A percentile compares a stretch with the other conserved stretches of the same genome.
phyloP scores from a whole-genome alignment of 2,797 vertebrate genomes.

The Apodemus agrarius region DNA sequence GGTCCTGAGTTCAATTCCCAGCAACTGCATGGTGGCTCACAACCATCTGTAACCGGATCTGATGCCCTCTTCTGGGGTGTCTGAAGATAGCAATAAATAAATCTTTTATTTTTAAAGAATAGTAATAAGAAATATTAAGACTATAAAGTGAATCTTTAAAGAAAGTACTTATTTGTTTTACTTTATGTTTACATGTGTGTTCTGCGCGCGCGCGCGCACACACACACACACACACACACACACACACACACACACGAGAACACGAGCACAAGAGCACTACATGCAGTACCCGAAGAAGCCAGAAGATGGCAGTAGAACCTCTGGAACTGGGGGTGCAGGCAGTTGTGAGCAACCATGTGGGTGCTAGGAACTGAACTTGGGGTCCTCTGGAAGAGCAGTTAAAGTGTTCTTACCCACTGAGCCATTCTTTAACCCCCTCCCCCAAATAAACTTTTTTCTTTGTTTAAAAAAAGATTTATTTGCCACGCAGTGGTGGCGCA shows the following conservation, averaged over 20 bases:
- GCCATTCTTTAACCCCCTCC: neutral
- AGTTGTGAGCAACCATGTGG: neutral
- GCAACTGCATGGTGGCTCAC: no score
- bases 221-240: no score
- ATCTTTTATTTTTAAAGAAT: neutral
- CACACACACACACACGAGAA: no score
- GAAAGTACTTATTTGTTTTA: neutral
- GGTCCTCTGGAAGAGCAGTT: neutral
- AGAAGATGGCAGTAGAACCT: neutral
- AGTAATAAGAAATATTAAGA: neutral
- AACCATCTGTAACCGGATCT: no score
- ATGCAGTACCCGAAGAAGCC: neutral
- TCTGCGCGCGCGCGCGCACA: neutral
- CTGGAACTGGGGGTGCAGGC: neutral
- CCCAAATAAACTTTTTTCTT: no score
- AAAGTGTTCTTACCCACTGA: neutral
- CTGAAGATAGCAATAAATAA: no score
- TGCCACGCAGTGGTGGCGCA: no score
- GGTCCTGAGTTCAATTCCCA: no score
- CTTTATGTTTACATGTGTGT: neutral
- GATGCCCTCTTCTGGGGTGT: no score
- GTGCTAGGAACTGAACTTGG: neutral
- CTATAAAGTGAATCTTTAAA: neutral
- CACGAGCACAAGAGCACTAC: neutral
- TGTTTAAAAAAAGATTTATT: no score